Conservation (phyloP, 2,888 invertebrate genomes). For the Tiliacea citrago region DNA sequence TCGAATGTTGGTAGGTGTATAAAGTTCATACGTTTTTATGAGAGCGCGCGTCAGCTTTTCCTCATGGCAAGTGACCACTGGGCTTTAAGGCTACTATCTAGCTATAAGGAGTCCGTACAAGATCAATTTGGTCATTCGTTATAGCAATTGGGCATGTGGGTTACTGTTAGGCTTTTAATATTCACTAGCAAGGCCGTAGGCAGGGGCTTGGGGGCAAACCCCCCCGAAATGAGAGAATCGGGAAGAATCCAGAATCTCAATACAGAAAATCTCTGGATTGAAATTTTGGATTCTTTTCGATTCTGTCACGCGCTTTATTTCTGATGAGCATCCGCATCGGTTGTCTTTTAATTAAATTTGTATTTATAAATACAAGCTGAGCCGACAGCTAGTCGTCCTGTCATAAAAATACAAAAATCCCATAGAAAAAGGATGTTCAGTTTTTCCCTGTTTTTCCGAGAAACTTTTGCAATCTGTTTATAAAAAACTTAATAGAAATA, state of each 20-base stretch:
- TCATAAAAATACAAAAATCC: no score
- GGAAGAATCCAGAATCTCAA: neutral
- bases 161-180: no score
- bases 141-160: no score
- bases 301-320: neutral
- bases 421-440: no score
- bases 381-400: no score
- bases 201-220: no score
- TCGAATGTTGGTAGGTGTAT: neutral
- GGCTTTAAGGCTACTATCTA: neutral
- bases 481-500: no score
- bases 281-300: no score
- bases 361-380: neutral
- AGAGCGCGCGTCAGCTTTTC: neutral
- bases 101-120: no score
- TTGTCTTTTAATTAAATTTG: neutral
- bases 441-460: no score
- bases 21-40: neutral
- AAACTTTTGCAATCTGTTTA: no score
- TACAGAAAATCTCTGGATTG: no score
- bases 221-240: neutral
- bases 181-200: neutral
- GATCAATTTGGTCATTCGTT: neutral
- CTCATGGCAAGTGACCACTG: neutral
- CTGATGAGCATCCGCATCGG: neutral